Base-by-base conservation (phyloP, 2,797 vertebrate genomes). In the Leucoraja ocellata region DNA sequence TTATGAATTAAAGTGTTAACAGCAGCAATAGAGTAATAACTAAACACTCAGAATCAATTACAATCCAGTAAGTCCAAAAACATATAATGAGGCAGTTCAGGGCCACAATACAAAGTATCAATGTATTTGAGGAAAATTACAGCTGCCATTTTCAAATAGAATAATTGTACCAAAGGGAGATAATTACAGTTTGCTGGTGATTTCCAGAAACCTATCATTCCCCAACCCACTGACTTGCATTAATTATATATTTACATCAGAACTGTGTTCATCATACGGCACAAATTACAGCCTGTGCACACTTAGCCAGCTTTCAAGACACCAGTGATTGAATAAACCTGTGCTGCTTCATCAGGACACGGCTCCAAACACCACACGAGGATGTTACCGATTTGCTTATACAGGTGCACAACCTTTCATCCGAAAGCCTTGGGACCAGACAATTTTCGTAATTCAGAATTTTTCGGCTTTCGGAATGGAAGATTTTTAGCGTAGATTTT, bases 81-180 rank as follows among this genome's bases (percentile, higher is more conserved):
- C 36, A 46, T 28, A 76, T 39, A 92, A 92, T 74, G 39, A 92
- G 18, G 13, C 39, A 74, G 39, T 92, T 92, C 90, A 46, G 32
- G 54, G 5, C 36, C 18, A 46, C 4, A 73, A 25, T 54, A 74
- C 71, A 91, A 74, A 74, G 90, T 74, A 74, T 36, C 25, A 11
- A 46, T 92, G 46, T 74, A 73, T 92, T 71, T 11, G 65, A 54
- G 90, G 36, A 92, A 74, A 92, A 74, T 92, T 92, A 92, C 90
- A 92, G 32, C 23, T 76, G 65, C 71, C 68, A 91, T 25, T 46
- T 73, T n/a, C 13, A 18, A 91, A 54, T 36, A 74, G 36, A 74
- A 28, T 74, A 39, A 76, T 14, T 54, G 4, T 46, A 39, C 71
- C 90, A 92, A 46, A 91, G 36, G n/a, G n/a, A 92, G 71, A 92